A percentile compares a stretch with the other conserved stretches of the same genome.
These are phyloP conservation scores for Drosophila azteca DNA, from an alignment of 1,140 invertebrate species.

Conservation along the genomic window DNA sequence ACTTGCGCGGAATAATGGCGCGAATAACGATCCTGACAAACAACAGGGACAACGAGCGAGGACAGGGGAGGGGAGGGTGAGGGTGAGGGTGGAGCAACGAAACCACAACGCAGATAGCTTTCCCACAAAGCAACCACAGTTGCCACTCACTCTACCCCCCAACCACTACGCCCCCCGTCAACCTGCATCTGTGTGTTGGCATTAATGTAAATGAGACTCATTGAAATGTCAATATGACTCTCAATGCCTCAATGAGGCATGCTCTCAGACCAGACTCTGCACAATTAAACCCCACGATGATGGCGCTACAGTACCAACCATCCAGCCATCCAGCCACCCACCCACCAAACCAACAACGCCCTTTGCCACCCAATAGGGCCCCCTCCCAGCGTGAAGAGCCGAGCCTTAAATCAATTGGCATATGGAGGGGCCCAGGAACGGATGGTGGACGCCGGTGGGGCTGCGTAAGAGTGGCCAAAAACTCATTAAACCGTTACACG, in stretches of 20 bases:
- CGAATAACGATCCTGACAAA: constrained; percentile 76
- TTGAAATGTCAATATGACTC: constrained; percentile 77
- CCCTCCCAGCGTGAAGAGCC: constrained; percentile 8
- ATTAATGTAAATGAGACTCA: constrained; percentile 76
- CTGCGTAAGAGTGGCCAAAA: constrained; percentile 45
- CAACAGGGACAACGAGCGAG: constrained; percentile 34
- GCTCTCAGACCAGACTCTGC: constrained; percentile 39
- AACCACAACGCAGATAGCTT: constrained; percentile 37
- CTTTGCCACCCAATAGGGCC: background rate
- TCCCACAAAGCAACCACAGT: constrained; percentile 64
- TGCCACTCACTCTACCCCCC: constrained; percentile 11
- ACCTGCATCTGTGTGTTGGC: constrained; percentile 25
- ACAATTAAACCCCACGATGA: constrained; percentile 30
- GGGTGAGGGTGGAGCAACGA: too few species aligned
- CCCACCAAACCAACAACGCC: background rate
- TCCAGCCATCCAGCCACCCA: background rate
- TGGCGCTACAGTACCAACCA: constrained; percentile 9
- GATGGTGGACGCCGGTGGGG: background rate
- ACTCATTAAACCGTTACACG: constrained; percentile 73
- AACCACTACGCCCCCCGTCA: too few species aligned
- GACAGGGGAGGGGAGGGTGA: constrained; percentile 20
- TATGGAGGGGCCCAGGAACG: background rate
- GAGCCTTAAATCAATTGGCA: constrained; percentile 58
- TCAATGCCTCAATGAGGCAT: constrained; percentile 59
- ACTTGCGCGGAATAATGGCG: constrained; percentile 73